phyloP scores from a whole-genome alignment of 1,140 invertebrate species.

The Drepana arcuata region DNA sequence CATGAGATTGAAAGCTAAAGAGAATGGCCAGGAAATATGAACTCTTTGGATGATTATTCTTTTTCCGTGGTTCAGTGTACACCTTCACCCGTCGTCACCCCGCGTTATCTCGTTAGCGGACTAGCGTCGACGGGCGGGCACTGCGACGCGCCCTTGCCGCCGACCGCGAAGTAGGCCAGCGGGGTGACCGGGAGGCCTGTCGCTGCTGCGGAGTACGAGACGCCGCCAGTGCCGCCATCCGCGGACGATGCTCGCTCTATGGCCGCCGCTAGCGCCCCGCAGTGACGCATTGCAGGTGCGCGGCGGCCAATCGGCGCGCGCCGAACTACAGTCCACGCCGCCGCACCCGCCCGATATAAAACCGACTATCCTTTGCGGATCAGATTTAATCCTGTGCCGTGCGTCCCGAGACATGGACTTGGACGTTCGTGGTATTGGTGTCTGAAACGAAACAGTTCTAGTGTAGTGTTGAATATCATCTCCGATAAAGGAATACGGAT shows the following conservation, averaged over 20 bases:
- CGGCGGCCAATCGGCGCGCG: conserved; percentile 78
- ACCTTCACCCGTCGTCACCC: conserved; percentile 3
- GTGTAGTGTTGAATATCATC: conserved; percentile 32
- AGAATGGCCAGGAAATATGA: too few species aligned
- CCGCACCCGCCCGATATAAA: conserved; percentile 69
- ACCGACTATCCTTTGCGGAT: conserved; percentile 68
- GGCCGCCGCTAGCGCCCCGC: conserved; percentile 30
- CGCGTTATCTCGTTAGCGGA: conserved; percentile 20
- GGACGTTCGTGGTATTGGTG: conserved; percentile 43
- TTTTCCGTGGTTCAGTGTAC: too few species aligned
- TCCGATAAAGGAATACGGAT: conserved; percentile 44
- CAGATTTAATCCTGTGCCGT: conserved; percentile 63
- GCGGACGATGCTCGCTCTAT: conserved; percentile 14
- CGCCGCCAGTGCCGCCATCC: conserved; percentile 33
- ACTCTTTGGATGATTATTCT: too few species aligned
- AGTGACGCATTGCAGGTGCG: conserved; percentile 88
- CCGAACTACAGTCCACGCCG: conserved; percentile 76
- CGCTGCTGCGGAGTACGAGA: conserved; percentile 14
- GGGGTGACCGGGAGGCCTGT: conserved; percentile 10
- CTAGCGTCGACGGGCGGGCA: conserved; percentile 26
- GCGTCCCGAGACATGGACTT: conserved; percentile 68
- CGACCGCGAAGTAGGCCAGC: conserved; percentile 25
- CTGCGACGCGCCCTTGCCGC: conserved; percentile 33
- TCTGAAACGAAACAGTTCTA: conserved; percentile 36
- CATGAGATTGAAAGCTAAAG: too few species aligned